phyloP scores from a whole-genome alignment of 2,888 invertebrate genomes.

The Rugalucina vietnamica region DNA sequence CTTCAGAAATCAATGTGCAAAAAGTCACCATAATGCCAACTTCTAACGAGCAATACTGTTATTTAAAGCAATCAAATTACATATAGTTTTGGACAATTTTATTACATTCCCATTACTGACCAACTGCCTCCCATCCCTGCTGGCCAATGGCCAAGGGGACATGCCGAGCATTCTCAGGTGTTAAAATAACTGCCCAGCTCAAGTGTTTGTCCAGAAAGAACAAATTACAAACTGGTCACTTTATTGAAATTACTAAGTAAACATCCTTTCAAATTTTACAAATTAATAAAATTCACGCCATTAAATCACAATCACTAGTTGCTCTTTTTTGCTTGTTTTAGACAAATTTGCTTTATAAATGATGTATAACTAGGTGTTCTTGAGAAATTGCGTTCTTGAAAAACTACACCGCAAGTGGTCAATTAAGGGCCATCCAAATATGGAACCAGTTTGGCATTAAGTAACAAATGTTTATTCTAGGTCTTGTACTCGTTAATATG shows the following conservation, averaged over 20 bases:
- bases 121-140: neutral
- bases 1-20: no score
- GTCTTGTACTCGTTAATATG: conserved; percentile 61
- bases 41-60: no score
- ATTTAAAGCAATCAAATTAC: no score
- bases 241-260: neutral
- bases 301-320: neutral
- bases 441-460: conserved; percentile 38
- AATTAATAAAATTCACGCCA: conserved; percentile 11
- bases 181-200: neutral
- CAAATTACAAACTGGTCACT: neutral
- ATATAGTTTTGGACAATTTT: no score
- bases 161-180: conserved; percentile 9
- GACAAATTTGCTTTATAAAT: conserved; percentile 1
- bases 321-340: neutral
- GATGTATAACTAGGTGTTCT: neutral
- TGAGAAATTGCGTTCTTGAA: neutral
- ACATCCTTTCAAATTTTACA: neutral
- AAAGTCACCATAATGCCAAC: no score
- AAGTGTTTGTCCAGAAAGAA: neutral
- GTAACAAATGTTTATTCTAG: conserved; percentile 59
- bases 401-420: conserved; percentile 25
- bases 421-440: conserved; percentile 24
- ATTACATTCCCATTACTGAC: neutral
- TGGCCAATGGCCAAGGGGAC: neutral